Base-by-base conservation (phyloP, 2,888 invertebrate genomes). In the Nebria brevicollis region DNA sequence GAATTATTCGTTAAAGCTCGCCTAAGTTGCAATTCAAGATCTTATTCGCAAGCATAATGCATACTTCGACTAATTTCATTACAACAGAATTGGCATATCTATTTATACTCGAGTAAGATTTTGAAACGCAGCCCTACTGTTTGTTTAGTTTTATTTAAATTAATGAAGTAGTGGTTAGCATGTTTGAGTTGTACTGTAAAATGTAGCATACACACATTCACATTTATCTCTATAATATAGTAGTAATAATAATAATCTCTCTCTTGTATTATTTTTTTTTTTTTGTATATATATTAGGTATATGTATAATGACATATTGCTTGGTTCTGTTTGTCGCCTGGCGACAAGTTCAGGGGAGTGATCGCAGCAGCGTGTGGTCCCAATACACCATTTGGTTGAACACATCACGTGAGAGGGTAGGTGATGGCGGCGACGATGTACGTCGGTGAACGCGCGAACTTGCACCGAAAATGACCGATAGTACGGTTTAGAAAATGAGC, bases 331-430 rank as follows among this genome's bases (percentile, higher is more conserved):
- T 54, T 54, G 34, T 72, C 72, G 64, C 54, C 78, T 73, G 78
- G 66, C 72, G 78, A 73, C 42, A 41, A 78, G 72, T 72, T 65
- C 34, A 34, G 34, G 34, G 34, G 34, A 34, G 73, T 80, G 75
- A 80, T 75, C 79, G 75, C 70, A 75, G 75, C 68, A 74, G 79
- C 70, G 79, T 75, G 26, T 80, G 80, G 80, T 80, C 75, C 75
- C 80, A 75, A 80, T 34, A 70, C 75, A 75, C 75, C 80, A 80
- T 80, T 80, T 80, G 75, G 80, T 72, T 80, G 80, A 80, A 80
- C 80, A 80, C 80, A 80, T 80, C 75, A 80, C 79, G 75, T 80
- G 79, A 68, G 75, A 54, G 77, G 79, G 65, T 20, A 43, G 75
- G 70, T 74, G 79, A 78, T 66, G 66, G 78, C 77, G 54, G 34